Conservation (phyloP, 2,888 invertebrate genomes). For the Cotesia congregata region DNA sequence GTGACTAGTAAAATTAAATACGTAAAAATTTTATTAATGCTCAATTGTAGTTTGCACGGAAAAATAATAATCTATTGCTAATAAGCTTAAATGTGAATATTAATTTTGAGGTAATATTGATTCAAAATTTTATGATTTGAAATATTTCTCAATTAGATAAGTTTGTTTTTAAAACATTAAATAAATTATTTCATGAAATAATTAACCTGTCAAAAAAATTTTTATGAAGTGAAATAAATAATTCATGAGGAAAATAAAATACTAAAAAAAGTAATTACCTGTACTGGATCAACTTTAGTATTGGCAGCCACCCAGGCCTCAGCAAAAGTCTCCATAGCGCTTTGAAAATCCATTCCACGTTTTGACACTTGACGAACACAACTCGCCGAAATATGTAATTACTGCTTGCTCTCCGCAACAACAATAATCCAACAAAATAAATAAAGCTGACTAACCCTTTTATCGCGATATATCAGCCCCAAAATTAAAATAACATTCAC, state of each 20-base stretch:
- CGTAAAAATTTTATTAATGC: no score
- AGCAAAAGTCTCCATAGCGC: conserved; percentile 98
- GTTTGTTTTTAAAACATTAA: no score
- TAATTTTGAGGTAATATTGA: not conserved
- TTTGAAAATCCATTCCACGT: conserved; percentile 92
- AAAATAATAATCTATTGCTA: no score
- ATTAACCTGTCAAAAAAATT: not conserved
- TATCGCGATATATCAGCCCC: not conserved
- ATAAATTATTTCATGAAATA: no score
- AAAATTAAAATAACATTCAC: conserved; percentile 1
- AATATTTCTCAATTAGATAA: no score
- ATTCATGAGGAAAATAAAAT: not conserved
- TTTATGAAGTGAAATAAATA: not conserved
- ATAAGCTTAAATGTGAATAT: not conserved
- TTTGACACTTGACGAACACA: conserved; percentile 41
- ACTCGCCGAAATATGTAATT: not conserved
- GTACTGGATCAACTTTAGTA: conserved; percentile 74
- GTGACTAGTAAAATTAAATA: no score
- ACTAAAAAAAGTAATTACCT: conserved; percentile 55
- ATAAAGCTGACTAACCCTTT: not conserved
- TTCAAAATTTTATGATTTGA: no score
- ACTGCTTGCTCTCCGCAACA: not conserved
- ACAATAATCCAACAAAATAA: not conserved
- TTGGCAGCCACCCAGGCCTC: conserved; percentile 97
- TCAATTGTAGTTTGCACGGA: no score